A percentile compares a stretch with the other conserved stretches of the same genome.
Conservation (phyloP, 2,888 invertebrate genomes). For the Drosophila putrida region DNA sequence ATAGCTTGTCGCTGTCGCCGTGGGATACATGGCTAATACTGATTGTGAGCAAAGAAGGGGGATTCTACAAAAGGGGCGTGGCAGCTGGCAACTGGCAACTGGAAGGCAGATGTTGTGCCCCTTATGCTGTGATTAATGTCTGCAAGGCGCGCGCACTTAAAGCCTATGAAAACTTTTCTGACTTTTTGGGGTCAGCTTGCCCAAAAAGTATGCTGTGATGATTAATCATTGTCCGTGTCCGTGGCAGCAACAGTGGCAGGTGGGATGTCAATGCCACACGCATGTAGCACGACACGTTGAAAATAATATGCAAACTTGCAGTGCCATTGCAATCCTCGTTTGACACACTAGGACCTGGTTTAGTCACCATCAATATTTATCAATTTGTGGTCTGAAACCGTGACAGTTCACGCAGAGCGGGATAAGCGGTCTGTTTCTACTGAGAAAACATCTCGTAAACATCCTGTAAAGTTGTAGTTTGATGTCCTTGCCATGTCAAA, state of each 20-base stretch:
- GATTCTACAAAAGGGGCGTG: constrained; percentile 16
- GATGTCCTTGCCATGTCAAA: constrained; percentile 28
- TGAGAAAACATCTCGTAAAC: constrained; percentile 37
- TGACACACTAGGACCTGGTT: no score
- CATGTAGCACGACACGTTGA: not conserved
- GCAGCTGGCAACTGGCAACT: constrained; percentile 32
- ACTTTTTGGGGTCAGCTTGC: constrained; percentile 64
- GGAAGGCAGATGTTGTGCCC: constrained; percentile 24
- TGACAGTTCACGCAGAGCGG: constrained; percentile 1
- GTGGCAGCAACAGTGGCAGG: constrained; percentile 30
- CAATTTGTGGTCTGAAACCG: constrained; percentile 32
- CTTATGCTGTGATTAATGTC: constrained; percentile 70
- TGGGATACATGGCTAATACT: constrained; percentile 29
- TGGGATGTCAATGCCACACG: constrained; percentile 22
- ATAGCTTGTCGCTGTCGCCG: constrained; percentile 74
- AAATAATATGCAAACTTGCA: constrained; percentile 6
- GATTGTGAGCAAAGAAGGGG: not conserved
- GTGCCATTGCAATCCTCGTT: not conserved
- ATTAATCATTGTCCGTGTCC: constrained; percentile 72
- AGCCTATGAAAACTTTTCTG: constrained; percentile 61
- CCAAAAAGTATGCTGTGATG: constrained; percentile 47
- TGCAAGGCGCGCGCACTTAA: constrained; percentile 41
- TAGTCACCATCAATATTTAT: constrained; percentile 22
- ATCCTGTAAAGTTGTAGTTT: constrained; percentile 34
- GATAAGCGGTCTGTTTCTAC: constrained; percentile 5